phyloP scores from a whole-genome alignment of 2,113 vertebrate genomes.

The Colinus virginianus region DNA sequence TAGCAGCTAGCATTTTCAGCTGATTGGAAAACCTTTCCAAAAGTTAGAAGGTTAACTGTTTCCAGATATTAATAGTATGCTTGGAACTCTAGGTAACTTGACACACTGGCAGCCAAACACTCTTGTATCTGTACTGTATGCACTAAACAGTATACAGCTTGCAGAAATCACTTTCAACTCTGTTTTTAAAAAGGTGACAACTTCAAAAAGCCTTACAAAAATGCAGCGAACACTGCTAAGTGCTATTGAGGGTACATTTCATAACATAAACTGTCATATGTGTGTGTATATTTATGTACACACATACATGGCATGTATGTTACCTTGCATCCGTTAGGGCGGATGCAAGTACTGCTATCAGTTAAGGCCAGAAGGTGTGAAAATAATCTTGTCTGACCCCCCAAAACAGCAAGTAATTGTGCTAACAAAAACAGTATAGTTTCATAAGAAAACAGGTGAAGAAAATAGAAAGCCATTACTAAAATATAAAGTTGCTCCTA shows the following conservation, averaged over 20 bases:
- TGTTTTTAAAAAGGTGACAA: background rate
- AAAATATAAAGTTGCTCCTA: background rate
- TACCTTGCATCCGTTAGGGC: background rate
- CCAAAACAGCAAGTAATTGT: background rate
- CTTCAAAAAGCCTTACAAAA: conserved; percentile 32
- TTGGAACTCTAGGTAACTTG: background rate
- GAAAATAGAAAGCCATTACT: background rate
- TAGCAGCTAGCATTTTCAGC: background rate
- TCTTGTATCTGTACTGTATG: background rate
- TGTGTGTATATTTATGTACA: background rate
- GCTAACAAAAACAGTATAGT: background rate
- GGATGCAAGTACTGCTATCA: conserved; percentile 30
- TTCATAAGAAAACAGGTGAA: background rate
- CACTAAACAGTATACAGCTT: conserved; percentile 1
- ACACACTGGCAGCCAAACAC: conserved; percentile 24
- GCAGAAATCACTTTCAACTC: conserved; percentile 54
- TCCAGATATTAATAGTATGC: background rate
- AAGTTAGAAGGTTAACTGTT: background rate
- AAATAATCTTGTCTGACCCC: background rate
- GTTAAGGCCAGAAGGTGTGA: conserved; percentile 63
- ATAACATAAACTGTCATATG: background rate
- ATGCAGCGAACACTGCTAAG: conserved; percentile 18
- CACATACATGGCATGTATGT: background rate
- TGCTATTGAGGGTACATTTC: background rate
- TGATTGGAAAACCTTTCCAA: background rate